Evolutionary conservation across 2,797 vertebrate species (phyloP).

Genomic region (Phoxinus dragarum): DNA sequence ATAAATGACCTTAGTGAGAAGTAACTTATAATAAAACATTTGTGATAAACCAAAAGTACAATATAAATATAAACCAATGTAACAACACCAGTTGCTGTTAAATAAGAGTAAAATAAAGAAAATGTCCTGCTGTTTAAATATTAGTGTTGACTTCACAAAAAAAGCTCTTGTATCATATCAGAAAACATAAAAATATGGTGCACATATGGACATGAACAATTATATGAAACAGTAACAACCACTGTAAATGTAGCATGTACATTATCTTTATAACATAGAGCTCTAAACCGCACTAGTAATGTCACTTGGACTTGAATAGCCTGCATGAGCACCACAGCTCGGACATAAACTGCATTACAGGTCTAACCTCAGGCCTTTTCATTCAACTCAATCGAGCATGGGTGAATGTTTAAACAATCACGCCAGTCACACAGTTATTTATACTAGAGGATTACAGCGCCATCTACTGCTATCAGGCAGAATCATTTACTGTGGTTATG

Average conservation of each 20-base stretch:
- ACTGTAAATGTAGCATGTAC: neutral
- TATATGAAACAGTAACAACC: neutral
- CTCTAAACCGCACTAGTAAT: neutral
- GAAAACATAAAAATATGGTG: neutral
- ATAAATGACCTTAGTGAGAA: neutral
- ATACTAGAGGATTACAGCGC: constrained; percentile 29
- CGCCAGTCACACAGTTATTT: neutral
- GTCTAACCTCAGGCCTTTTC: neutral
- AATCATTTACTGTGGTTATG: neutral
- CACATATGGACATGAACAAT: neutral
- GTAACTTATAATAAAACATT: neutral
- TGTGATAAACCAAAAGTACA: neutral
- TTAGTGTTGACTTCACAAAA: neutral
- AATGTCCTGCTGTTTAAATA: neutral
- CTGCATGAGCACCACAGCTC: neutral
- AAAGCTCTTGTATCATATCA: neutral
- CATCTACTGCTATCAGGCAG: constrained; percentile 28
- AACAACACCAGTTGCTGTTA: neutral
- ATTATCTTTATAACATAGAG: neutral
- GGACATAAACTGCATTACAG: neutral
- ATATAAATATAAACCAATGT: neutral
- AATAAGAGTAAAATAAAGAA: neutral
- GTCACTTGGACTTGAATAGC: neutral
- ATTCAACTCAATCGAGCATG: neutral
- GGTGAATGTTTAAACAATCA: neutral